Evolutionary conservation across 1,140 invertebrate genomes (phyloP).

Genomic region (Ephestia elutella): DNA sequence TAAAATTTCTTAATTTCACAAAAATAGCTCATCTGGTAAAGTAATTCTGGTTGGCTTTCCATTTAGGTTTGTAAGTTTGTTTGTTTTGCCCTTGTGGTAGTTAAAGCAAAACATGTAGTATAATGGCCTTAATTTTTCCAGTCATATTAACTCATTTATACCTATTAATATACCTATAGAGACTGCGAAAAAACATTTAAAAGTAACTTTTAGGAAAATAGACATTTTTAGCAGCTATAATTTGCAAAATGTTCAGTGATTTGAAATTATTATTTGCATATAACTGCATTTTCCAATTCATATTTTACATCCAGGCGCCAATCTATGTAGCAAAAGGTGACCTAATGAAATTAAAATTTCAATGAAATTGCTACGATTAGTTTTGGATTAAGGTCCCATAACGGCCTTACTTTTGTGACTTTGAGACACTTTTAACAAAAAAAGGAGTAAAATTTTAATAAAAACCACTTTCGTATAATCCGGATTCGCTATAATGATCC

Average conservation of each 20-base stretch:
- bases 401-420: conserved; percentile 34
- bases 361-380: conserved; percentile 56
- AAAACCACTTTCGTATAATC: conserved; percentile 49
- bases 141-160: too few species aligned
- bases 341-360: conserved; percentile 25
- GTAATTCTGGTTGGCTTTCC: too few species aligned
- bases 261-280: too few species aligned
- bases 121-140: too few species aligned
- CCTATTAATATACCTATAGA: too few species aligned
- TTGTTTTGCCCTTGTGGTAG: conserved; percentile 24
- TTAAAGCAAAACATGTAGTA: too few species aligned
- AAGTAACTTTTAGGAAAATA: too few species aligned
- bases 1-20: conserved; percentile 31
- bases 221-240: too few species aligned
- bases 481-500: conserved; percentile 44
- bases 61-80: conserved; percentile 31
- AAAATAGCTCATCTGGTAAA: conserved; percentile 27
- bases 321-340: too few species aligned
- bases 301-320: too few species aligned
- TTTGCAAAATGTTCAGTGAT: too few species aligned
- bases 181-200: too few species aligned
- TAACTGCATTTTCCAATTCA: neutral
- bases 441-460: conserved; percentile 43
- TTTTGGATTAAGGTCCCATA: conserved; percentile 55
- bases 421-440: conserved; percentile 47